Evolutionary conservation across 2,888 invertebrate species (phyloP).

Genomic region (Mesorhabditis sp.): DNA sequence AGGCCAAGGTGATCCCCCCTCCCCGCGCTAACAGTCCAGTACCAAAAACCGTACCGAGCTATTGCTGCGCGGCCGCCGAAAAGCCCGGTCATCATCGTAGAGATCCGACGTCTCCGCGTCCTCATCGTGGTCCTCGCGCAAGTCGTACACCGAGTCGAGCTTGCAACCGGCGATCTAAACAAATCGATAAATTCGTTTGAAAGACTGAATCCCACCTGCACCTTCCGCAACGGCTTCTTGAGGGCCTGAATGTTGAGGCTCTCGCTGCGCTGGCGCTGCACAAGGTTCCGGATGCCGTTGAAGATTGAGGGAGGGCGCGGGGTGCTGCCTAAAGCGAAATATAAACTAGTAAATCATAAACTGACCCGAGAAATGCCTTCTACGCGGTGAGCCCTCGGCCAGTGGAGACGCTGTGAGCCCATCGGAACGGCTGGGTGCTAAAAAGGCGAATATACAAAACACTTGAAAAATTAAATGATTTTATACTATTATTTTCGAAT

Average conservation of each 20-base stretch:
- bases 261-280: slow-evolving; percentile 20
- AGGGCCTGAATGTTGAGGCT: slow-evolving; percentile 15
- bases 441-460: neutral
- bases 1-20: neutral
- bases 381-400: neutral
- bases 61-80: slow-evolving; percentile 38
- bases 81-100: slow-evolving; percentile 36
- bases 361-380: slow-evolving; percentile 2
- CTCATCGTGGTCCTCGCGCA: slow-evolving; percentile 25
- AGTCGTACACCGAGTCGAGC: slow-evolving; percentile 33
- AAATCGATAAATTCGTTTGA: neutral
- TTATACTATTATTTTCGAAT: too few relatives aligned
- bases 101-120: slow-evolving; percentile 18
- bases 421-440: slow-evolving; percentile 1
- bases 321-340: neutral
- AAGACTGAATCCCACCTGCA: neutral
- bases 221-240: neutral
- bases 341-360: neutral
- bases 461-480: too few relatives aligned
- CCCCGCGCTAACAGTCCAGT: too few relatives aligned
- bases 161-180: slow-evolving; percentile 27
- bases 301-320: neutral
- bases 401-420: neutral
- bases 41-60: slow-evolving; percentile 20
- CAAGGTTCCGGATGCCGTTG: slow-evolving; percentile 14